Percentiles rank a stretch among this genome's conserved stretches.
Evolutionary conservation across 2,888 invertebrate species (phyloP).

Genomic region (Eupeodes luniger): DNA sequence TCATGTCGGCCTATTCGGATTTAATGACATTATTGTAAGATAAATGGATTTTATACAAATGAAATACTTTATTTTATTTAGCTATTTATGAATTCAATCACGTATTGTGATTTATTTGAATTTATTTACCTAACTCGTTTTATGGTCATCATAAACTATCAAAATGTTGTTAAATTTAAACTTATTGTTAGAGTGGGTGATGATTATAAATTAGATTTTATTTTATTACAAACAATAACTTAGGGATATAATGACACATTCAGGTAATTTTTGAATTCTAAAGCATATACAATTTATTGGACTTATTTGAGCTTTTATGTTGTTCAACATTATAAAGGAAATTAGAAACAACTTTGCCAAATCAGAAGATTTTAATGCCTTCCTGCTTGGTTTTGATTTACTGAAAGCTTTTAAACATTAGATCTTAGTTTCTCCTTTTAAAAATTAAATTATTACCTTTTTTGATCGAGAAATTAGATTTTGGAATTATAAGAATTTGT

Average conservation of each 20-base stretch:
- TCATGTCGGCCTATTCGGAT: neutral
- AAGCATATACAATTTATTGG: neutral
- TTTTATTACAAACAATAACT: neutral
- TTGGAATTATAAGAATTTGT: too few relatives aligned
- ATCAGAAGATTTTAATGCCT: neutral
- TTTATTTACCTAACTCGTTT: neutral
- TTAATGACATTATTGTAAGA: neutral
- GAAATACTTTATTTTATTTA: neutral
- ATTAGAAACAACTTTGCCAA: neutral
- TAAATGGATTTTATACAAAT: neutral
- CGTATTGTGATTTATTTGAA: slow-evolving; percentile 49
- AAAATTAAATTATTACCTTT: too few relatives aligned
- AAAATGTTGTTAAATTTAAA: neutral
- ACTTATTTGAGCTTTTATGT: neutral
- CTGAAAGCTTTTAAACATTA: too few relatives aligned
- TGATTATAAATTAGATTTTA: neutral
- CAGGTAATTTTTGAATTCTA: neutral
- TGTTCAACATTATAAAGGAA: neutral
- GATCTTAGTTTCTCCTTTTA: too few relatives aligned
- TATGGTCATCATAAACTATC: neutral
- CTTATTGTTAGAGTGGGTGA: neutral
- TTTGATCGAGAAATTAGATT: too few relatives aligned
- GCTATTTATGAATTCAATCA: slow-evolving; percentile 45
- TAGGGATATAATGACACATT: neutral
- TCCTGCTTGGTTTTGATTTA: neutral